phyloP scores from a whole-genome alignment of 2,113 vertebrate genomes.

The Axis porcinus region DNA sequence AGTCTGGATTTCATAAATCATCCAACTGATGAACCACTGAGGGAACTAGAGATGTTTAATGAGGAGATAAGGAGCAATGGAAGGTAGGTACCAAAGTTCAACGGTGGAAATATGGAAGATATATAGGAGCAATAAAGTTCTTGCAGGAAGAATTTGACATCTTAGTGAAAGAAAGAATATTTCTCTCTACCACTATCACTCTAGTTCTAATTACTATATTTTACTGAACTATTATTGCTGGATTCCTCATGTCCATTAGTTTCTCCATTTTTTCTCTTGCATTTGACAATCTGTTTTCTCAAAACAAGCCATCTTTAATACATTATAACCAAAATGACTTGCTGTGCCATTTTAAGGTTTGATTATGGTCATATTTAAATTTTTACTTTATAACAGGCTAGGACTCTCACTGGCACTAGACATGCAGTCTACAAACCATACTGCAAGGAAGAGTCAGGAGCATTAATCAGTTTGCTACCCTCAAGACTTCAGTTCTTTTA shows the following conservation, averaged over 20 bases:
- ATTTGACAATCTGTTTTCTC: background rate
- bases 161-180: background rate
- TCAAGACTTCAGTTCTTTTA: background rate
- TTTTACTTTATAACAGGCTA: constrained; percentile 1
- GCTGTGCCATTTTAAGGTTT: background rate
- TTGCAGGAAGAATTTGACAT: background rate
- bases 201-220: background rate
- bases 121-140: background rate
- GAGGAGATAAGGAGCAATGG: background rate
- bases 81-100: background rate
- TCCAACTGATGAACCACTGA: background rate
- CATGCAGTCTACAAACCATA: background rate
- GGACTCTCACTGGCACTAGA: background rate
- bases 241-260: background rate
- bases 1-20: constrained; percentile 28
- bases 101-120: background rate
- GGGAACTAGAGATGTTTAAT: background rate
- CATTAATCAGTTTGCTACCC: background rate
- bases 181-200: background rate
- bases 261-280: background rate
- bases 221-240: background rate
- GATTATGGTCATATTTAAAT: constrained; percentile 5
- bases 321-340: background rate
- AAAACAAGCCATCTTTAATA: background rate
- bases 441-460: background rate